Conservation (phyloP, 1,140 invertebrate genomes). For the Lepidurus couesii region DNA sequence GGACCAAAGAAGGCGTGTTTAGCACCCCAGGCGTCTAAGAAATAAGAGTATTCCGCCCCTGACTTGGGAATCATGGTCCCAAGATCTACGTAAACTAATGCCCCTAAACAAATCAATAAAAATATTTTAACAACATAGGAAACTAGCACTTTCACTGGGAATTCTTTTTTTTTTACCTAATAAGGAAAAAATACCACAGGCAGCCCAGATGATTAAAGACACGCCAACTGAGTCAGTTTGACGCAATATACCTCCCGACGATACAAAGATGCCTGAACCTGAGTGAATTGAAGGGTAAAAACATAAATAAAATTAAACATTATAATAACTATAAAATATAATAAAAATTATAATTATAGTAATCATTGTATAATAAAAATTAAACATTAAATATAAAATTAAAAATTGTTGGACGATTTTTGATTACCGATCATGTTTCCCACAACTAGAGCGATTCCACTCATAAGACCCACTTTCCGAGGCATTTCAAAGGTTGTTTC, state of each 20-base stretch:
- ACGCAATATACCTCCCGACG: slow-evolving; percentile 51
- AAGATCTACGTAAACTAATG: slow-evolving; percentile 51
- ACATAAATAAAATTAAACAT: no score
- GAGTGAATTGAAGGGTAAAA: background rate
- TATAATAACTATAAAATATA: slow-evolving; percentile 28
- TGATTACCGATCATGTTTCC: slow-evolving; percentile 41
- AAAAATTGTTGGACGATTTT: background rate
- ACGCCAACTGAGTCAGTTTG: slow-evolving; percentile 56
- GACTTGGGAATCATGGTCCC: slow-evolving; percentile 50
- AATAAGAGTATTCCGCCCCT: slow-evolving; percentile 43
- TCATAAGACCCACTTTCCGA: slow-evolving; percentile 44
- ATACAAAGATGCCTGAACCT: slow-evolving; percentile 54
- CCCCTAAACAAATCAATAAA: slow-evolving; percentile 40
- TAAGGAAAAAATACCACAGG: slow-evolving; percentile 50
- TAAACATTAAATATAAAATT: background rate
- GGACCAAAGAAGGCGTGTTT: slow-evolving; percentile 38
- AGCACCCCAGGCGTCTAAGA: slow-evolving; percentile 40
- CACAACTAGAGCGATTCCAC: slow-evolving; percentile 40
- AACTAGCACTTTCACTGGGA: no score
- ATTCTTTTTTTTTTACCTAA: slow-evolving; percentile 41
- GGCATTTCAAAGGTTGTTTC: slow-evolving; percentile 57
- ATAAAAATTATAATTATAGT: no score
- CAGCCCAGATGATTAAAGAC: slow-evolving; percentile 50
- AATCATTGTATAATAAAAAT: no score
- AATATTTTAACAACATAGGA: background rate